These are phyloP conservation scores for Gymnogyps californianus DNA, from an alignment of 2,113 vertebrate genomes.

Conservation along the genomic window DNA sequence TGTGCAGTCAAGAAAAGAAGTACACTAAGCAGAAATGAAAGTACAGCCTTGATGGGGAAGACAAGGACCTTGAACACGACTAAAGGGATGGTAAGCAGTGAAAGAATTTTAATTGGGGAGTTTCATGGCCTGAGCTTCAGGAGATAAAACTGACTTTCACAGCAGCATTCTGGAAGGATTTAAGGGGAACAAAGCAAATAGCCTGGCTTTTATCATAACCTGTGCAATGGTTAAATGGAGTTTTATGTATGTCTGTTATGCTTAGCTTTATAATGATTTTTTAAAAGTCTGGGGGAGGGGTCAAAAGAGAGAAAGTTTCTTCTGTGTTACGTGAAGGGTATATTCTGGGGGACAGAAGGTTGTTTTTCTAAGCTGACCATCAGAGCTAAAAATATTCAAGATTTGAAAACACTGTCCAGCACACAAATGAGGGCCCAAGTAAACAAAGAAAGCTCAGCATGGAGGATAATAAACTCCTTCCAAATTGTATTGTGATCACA, in stretches of 20 bases:
- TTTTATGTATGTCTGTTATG: background rate
- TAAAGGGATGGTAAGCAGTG: conserved; percentile 8
- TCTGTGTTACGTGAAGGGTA: background rate
- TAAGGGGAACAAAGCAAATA: conserved; percentile 43
- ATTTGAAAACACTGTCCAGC: background rate
- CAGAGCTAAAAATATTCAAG: background rate
- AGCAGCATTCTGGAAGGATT: conserved; percentile 22
- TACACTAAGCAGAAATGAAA: conserved; percentile 22
- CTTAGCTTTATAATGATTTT: conserved; percentile 12
- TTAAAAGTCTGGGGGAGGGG: background rate
- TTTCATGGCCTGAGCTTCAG: conserved; percentile 29
- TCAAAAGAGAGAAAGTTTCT: background rate
- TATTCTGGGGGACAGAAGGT: background rate
- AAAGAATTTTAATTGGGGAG: conserved; percentile 50
- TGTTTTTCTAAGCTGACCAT: background rate
- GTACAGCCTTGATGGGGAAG: background rate
- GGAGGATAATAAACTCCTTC: background rate
- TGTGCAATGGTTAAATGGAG: background rate
- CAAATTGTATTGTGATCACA: background rate
- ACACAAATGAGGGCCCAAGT: background rate
- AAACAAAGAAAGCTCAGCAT: background rate
- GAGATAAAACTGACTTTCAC: conserved; percentile 44
- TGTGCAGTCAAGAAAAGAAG: background rate
- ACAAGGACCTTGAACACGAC: background rate
- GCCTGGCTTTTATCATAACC: conserved; percentile 30